Percentiles rank a stretch among this genome's conserved stretches.
These are phyloP conservation scores for Ashinkailepas kermadecensis DNA, from an alignment of 2,888 invertebrate genomes.

Conservation along the genomic window DNA sequence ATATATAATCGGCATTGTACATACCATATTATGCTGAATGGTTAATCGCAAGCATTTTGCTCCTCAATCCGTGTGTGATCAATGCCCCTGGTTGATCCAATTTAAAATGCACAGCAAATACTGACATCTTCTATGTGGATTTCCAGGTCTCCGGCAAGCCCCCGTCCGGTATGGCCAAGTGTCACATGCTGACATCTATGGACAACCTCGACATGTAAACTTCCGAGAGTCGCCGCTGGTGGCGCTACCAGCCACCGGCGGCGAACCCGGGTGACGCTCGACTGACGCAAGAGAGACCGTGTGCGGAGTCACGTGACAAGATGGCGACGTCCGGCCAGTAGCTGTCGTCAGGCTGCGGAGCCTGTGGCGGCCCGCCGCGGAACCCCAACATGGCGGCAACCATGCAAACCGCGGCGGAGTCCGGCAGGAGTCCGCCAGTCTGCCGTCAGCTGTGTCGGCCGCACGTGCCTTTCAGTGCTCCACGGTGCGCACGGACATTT, in stretches of 20 bases:
- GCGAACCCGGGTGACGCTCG: background rate
- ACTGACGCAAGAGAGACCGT: background rate
- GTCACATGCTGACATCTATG: background rate
- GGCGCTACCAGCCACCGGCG: constrained; percentile 17
- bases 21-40: too few species aligned
- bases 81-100: too few species aligned
- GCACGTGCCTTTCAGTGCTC: background rate
- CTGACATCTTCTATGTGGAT: too few species aligned
- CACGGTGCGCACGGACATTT: background rate
- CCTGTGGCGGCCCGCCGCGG: background rate
- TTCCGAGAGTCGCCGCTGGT: background rate
- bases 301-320: background rate
- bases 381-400: background rate
- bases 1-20: too few species aligned
- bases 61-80: too few species aligned
- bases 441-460: background rate
- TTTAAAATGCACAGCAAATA: too few species aligned
- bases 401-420: background rate
- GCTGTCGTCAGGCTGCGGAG: background rate
- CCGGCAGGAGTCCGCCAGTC: background rate
- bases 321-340: background rate
- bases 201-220: background rate
- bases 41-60: too few species aligned
- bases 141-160: constrained; percentile 16
- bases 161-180: constrained; percentile 12